Base-by-base conservation (phyloP, 2,888 invertebrate genomes). In the Leptodirus hochenwartii region DNA sequence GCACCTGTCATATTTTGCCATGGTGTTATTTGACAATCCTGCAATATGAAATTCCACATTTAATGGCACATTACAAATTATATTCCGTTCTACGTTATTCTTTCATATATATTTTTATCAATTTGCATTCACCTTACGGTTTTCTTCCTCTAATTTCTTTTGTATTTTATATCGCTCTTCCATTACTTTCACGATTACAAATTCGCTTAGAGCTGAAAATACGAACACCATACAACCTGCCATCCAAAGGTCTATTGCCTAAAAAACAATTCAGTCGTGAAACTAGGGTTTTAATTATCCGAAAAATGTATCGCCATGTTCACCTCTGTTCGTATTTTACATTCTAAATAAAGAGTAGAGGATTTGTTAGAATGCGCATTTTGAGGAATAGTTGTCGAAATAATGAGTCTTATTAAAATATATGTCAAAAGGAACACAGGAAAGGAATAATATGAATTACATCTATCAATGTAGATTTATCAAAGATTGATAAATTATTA, bases 191-290 rank as follows among this genome's bases (percentile, higher is more conserved):
- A 81, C 79, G 2, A 82, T 74, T 1, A 82, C 77, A 44, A 84
- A 84, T 56, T 84, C 84, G 11, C 71, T 76, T 12, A 84, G 57
- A 1, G 84, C 79, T 1, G 79, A 77, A 47, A 84, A 84, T 3
- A 82, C 81, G 35, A 82, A 81, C 44, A 80, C 66, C 79, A 84
- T 82, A 45, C 84, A 84, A 4, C 78, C 79, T 4, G 82, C 80
- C 81, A 84, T 82, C 84, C 84, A 84, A 6, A 82, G 59, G 50
- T 82, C 82, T 22, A 82, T 54, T 2, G 81, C 80, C 81, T 80
- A 48, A 25, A 51, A 46, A 27, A 25, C 4, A 9, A 12, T 20
- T n/a, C n/a, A n/a, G n/a, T n/a, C n/a, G n/a, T n/a, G n/a, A n/a
- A n/a, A n/a, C n/a, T n/a, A n/a, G n/a, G n/a, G n/a, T n/a, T n/a